Conservation (phyloP, 2,113 vertebrate genomes). For the Callopanchax toddi region DNA sequence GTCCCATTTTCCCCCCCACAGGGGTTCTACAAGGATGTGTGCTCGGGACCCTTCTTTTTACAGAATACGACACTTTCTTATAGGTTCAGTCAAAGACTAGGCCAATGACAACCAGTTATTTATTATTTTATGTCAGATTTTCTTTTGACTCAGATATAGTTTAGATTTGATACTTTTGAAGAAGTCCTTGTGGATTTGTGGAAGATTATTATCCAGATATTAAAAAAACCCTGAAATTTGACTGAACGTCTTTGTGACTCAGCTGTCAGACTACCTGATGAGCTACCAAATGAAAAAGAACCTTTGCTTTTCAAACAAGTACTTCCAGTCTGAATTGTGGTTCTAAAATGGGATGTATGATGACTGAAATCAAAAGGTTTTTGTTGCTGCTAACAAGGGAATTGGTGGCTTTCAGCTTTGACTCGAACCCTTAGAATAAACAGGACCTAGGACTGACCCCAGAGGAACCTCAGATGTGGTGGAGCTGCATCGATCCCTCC, state of each 20-base stretch:
- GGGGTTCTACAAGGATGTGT: not conserved
- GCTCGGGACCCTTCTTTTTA: not conserved
- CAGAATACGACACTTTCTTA: not conserved
- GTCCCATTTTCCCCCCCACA: not conserved
- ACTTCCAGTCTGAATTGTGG: slow-evolving; percentile 3
- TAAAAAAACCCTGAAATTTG: no score
- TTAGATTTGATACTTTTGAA: no score
- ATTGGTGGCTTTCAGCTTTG: slow-evolving; percentile 28
- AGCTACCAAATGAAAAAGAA: no score
- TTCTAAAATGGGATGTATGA: slow-evolving; percentile 7
- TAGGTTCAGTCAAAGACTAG: not conserved
- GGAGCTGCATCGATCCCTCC: not conserved
- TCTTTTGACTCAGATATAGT: no score
- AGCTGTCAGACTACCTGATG: no score
- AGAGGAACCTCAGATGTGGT: slow-evolving; percentile 53
- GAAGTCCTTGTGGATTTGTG: no score
- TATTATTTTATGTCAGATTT: no score
- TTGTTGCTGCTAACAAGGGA: slow-evolving; percentile 33
- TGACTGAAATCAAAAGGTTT: slow-evolving; percentile 29
- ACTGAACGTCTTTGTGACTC: no score
- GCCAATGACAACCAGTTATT: not conserved
- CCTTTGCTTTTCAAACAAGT: not conserved
- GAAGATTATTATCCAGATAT: no score
- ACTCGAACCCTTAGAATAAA: slow-evolving; percentile 27
- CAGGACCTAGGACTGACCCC: slow-evolving; percentile 33